phyloP scores from a whole-genome alignment of 2,888 invertebrate species.

The Hydraecia micacea region DNA sequence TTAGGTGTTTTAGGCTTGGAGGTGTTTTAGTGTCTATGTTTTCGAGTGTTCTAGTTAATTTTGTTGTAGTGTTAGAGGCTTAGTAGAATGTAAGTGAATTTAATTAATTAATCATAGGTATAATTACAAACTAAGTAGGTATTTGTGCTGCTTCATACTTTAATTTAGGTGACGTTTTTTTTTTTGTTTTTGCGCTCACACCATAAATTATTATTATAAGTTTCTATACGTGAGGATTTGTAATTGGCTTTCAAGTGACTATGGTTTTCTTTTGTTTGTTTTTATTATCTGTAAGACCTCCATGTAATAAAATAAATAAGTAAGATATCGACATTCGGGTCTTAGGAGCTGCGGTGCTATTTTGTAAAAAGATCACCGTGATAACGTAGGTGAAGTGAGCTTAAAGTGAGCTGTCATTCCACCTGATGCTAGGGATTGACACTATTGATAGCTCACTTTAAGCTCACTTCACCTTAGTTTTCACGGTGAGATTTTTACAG shows the following conservation, averaged over 20 bases:
- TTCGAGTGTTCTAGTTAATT: background rate
- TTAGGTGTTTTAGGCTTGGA: slow-evolving; percentile 38
- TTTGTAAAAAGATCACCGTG: too few species aligned
- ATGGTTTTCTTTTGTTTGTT: background rate
- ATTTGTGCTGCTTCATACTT: background rate
- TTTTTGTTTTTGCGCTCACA: background rate
- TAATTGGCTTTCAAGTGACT: slow-evolving; percentile 1
- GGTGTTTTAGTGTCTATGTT: background rate
- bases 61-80: background rate
- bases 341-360: background rate
- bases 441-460: too few species aligned
- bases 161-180: background rate
- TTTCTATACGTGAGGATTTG: slow-evolving; percentile 1
- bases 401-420: too few species aligned
- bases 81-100: background rate
- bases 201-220: background rate
- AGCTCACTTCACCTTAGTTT: too few species aligned
- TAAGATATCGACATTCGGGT: background rate
- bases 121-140: background rate
- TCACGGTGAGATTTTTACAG: too few species aligned
- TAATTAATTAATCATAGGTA: too few species aligned
- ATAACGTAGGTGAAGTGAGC: too few species aligned
- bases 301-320: background rate
- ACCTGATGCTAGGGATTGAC: too few species aligned
- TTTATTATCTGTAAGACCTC: background rate